Base-by-base conservation (phyloP, 2,113 vertebrate species). In the Podocnemis expansa region DNA sequence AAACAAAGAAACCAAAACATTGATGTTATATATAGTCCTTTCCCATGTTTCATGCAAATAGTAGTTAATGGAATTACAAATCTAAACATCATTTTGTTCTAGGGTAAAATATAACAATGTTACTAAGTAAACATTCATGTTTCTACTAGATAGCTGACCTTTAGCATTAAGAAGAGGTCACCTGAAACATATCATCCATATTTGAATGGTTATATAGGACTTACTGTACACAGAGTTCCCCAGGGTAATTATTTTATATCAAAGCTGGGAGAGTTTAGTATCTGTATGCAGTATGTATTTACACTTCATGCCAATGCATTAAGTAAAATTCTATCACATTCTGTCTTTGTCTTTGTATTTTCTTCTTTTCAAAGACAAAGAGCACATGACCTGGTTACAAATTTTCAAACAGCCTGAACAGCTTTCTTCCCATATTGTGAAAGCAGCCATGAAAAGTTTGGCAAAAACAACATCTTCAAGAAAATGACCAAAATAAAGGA, bases 221-320 rank as follows among this genome's bases (percentile, higher is more conserved):
- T 97, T 97, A 96, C 56, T 97, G 97, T 93, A 94, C 93, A 88
- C 91, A 88, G 87, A 85, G 82, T 75, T 97, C 95, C 95, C 92
- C 81, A 63, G 94, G 88, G 92, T 96, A 97, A 97, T 97, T 95
- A 96, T 91, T 95, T 96, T 92, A 75, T 56, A 94, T 89, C 78
- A 56, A 49, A 95, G 88, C 38, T 17, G 82, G 87, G 31, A 70
- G 82, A 89, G 94, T 96, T 96, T 92, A 79, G 92, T 78, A 87
- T 93, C 93, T 96, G 88, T 87, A 95, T 89, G 92, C 95, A 76
- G 73, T 89, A 89, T 92, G 84, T 97, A 97, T 95, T 91, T 97
- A 96, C 95, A 93, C 94, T 96, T 95, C 94, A 93, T 89, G 94
- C 34, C 87, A 76, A 84, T 29, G 90, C 95, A 86, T 97, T 97